Evolutionary conservation across 2,888 invertebrate species (phyloP).

Genomic region (Aquatica leii): DNA sequence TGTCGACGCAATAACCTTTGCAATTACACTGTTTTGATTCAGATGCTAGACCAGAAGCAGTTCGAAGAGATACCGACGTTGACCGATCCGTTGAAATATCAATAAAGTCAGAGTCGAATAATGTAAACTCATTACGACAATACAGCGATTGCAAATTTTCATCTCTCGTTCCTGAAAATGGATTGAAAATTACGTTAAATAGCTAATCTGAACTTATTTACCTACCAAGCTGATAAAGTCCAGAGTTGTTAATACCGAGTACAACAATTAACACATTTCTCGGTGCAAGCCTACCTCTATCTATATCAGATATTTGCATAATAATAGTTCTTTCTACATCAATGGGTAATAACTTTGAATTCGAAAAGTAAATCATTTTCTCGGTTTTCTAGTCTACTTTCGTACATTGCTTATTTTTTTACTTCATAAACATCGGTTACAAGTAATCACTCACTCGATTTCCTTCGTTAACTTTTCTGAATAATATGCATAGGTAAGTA

Average conservation of each 20-base stretch:
- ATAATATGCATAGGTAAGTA: neutral
- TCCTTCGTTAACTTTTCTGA: neutral
- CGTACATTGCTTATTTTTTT: neutral
- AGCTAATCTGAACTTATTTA: neutral
- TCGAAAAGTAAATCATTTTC: neutral
- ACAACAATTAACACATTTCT: constrained; percentile 1
- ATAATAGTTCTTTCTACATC: neutral
- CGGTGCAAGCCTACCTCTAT: constrained; percentile 1
- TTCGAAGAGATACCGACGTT: too few relatives aligned
- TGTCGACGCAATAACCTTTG: neutral
- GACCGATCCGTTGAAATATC: too few relatives aligned
- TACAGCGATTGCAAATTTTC: neutral
- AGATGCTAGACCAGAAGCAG: neutral
- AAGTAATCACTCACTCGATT: neutral
- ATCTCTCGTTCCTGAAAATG: neutral
- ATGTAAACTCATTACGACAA: neutral
- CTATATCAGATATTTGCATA: neutral
- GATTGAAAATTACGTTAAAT: neutral
- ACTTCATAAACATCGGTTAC: neutral
- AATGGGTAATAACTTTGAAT: neutral
- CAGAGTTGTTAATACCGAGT: neutral
- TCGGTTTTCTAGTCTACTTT: neutral
- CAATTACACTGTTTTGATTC: neutral
- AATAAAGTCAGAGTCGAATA: too few relatives aligned
- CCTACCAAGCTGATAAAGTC: neutral